These are phyloP conservation scores for Pelosia muscerda DNA, from an alignment of 2,888 invertebrate species.

Conservation along the genomic window DNA sequence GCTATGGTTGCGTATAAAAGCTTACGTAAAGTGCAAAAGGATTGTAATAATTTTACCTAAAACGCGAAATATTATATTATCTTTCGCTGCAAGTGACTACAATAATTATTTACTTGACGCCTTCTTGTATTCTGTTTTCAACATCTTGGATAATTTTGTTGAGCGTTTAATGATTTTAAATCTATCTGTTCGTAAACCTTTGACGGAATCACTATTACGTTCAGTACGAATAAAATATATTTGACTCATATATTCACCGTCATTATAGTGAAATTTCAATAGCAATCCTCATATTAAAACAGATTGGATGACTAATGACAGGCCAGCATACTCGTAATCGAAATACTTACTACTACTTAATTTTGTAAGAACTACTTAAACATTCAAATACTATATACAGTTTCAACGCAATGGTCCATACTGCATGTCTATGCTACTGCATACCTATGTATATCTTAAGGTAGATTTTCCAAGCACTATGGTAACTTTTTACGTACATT, in stretches of 20 bases:
- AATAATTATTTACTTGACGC: background rate
- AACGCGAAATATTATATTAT: slow-evolving; percentile 16
- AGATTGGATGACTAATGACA: background rate
- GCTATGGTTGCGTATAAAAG: slow-evolving; percentile 43
- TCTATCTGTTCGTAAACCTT: background rate
- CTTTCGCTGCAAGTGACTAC: background rate
- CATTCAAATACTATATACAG: background rate
- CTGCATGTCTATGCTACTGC: background rate
- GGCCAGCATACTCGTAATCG: background rate
- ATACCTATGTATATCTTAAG: background rate
- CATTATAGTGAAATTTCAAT: background rate
- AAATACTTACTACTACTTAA: background rate
- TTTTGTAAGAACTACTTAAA: background rate
- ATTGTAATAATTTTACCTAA: slow-evolving; percentile 26
- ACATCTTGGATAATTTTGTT: background rate
- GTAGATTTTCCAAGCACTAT: slow-evolving; percentile 16
- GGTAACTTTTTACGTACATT: slow-evolving; percentile 39
- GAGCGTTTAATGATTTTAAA: background rate
- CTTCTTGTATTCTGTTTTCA: slow-evolving; percentile 17
- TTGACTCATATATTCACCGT: background rate
- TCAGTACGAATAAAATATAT: background rate
- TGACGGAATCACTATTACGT: background rate
- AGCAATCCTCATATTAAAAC: background rate
- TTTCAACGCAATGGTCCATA: background rate
- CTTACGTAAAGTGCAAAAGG: slow-evolving; percentile 22